Evolutionary conservation across 1,140 invertebrate species (phyloP), one percentile per base, ranked within the genome.

Genomic region (Formica exsecta): DNA sequence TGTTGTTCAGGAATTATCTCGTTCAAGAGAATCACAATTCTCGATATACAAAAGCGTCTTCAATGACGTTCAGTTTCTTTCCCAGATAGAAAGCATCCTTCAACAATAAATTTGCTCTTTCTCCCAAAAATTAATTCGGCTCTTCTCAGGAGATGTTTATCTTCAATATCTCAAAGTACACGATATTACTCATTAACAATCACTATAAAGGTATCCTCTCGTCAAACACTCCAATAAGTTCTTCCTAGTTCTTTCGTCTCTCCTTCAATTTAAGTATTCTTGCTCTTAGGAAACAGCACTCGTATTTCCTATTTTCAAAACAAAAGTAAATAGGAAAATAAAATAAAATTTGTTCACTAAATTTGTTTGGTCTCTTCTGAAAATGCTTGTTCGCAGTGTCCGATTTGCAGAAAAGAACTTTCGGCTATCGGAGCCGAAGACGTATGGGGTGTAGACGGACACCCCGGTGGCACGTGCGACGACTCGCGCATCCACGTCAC

Each of bases 381-480:
- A 7, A 13, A 38, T 38, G 13, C 19, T 32, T 13, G n/a, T 74
- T 25, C 36, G 8, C 22, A 25, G 19, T 2, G 22, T 79, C 3
- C 59, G 3, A 74, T 74, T 74, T 41, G 8, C 3, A 8, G 59
- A 9, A 51, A 66, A 51, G 36, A 25, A 16, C 16, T 73, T 22
- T 51, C 16, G 48, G n/a, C 13, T 44, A 5, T 7, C 38, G 74
- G 5, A 9, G 9, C 25, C 19, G 25, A 19, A 41, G 59, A 41
- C n/a, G 25, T 9, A 36, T 11, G n/a, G 13, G 32, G 7, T 16
- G n/a, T 36, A 16, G 13, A 57, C 13, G 36, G 36, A 62, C 22
- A 25, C 36, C 13, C 13, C 32, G 8, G 11, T 77, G 41, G 29
- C 76, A 79, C 76, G 76, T 79, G 76, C 44, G 62, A 19, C 32